A percentile compares a stretch with the other conserved stretches of the same genome.
These are phyloP conservation scores for Dusona sp. DNA, from an alignment of 2,888 invertebrate genomes.

Conservation along the genomic window DNA sequence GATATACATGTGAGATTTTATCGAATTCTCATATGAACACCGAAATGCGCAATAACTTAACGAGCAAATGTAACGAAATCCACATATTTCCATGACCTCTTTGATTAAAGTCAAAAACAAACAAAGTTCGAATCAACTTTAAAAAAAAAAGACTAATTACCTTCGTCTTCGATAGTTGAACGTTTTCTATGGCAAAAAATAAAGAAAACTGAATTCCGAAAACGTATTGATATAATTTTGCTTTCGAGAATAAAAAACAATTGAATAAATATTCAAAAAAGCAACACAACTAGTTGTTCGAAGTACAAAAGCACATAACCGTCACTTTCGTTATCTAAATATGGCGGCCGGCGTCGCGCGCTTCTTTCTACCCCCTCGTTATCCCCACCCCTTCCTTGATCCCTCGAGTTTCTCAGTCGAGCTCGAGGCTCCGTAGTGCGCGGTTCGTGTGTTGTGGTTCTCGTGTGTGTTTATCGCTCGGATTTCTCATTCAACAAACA, in stretches of 20 bases:
- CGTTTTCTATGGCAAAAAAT: neutral
- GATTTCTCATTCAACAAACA: conserved; percentile 70
- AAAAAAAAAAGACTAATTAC: neutral
- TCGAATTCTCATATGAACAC: neutral
- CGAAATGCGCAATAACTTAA: neutral
- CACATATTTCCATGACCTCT: neutral
- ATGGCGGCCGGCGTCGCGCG: conserved; percentile 57
- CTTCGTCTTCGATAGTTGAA: neutral
- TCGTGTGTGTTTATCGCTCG: conserved; percentile 71
- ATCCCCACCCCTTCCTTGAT: conserved; percentile 48
- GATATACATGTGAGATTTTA: neutral
- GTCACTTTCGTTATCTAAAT: conserved; percentile 42
- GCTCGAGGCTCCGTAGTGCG: conserved; percentile 77
- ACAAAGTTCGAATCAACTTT: neutral
- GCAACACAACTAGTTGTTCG: neutral
- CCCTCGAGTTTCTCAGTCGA: conserved; percentile 75
- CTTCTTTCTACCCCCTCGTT: conserved; percentile 13
- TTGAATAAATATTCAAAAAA: neutral
- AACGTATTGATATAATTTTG: neutral
- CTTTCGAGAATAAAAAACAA: neutral
- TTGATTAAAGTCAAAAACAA: neutral
- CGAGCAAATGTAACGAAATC: neutral
- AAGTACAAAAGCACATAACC: neutral
- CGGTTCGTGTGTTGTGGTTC: conserved; percentile 69
- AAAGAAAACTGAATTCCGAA: neutral